A percentile compares a stretch with the other conserved stretches of the same genome.
These are phyloP conservation scores for Paradisaea rubra DNA, from an alignment of 2,113 vertebrate genomes.

Conservation along the genomic window DNA sequence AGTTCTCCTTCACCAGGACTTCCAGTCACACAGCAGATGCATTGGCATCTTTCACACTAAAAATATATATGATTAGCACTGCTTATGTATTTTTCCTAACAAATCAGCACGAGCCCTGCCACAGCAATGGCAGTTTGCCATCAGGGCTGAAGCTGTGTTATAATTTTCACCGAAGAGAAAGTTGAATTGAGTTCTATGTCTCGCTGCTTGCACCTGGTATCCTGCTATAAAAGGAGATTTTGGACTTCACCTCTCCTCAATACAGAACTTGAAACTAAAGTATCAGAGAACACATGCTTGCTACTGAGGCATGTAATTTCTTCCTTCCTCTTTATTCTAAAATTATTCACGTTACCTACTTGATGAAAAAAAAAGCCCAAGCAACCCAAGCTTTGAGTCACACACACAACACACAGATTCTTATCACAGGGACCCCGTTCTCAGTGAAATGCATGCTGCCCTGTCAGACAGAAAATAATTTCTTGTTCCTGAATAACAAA, in stretches of 20 bases:
- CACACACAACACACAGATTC: background rate
- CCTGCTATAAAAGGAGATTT: background rate
- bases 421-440: background rate
- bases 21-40: background rate
- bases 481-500: background rate
- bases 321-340: conserved; percentile 52
- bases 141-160: background rate
- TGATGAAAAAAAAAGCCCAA: background rate
- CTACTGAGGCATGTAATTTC: conserved; percentile 33
- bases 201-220: background rate
- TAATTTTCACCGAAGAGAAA: background rate
- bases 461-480: background rate
- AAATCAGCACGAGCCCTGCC: background rate
- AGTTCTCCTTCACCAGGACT: background rate
- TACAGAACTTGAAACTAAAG: conserved; percentile 35
- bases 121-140: background rate
- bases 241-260: background rate
- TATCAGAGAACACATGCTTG: background rate
- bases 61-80: background rate
- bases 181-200: background rate
- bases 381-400: background rate
- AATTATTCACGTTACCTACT: conserved; percentile 2
- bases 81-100: background rate
- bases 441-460: background rate
- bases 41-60: background rate